Evolutionary conservation across 2,888 invertebrate species (phyloP).

Genomic region (Synanthedon formicaeformis): DNA sequence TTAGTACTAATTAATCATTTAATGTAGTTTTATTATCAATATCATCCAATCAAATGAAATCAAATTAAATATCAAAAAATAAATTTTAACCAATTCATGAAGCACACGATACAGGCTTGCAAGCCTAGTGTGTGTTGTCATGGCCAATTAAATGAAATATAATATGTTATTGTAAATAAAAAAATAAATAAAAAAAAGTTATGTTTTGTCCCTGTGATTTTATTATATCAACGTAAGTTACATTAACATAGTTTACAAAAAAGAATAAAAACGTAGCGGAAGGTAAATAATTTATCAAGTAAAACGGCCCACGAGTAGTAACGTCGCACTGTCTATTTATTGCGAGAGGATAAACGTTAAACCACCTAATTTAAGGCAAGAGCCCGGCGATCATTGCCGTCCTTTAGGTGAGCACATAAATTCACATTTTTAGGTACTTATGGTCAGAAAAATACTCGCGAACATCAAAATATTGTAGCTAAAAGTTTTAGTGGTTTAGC

Average conservation of each 20-base stretch:
- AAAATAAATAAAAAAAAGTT: no score
- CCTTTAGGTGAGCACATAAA: slow-evolving; percentile 54
- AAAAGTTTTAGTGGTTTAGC: slow-evolving; percentile 36
- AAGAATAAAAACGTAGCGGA: slow-evolving; percentile 36
- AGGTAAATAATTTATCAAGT: slow-evolving; percentile 15
- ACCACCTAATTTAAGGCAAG: slow-evolving; percentile 65
- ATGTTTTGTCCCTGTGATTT: not conserved
- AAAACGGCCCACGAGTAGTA: slow-evolving; percentile 20
- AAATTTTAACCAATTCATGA: no score
- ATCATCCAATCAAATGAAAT: no score
- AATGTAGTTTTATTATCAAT: no score
- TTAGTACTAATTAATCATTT: not conserved
- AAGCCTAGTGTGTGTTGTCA: no score
- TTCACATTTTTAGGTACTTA: slow-evolving; percentile 62
- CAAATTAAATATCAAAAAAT: no score
- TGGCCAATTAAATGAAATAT: no score
- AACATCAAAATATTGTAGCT: slow-evolving; percentile 20
- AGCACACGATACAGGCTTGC: no score
- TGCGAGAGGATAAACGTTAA: slow-evolving; percentile 59
- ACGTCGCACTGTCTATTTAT: slow-evolving; percentile 53
- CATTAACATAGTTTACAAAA: slow-evolving; percentile 12
- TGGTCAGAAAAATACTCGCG: slow-evolving; percentile 45
- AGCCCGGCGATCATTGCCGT: slow-evolving; percentile 62
- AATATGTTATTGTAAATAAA: no score
- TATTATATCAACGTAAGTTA: not conserved